Base-by-base conservation (phyloP, 1,140 invertebrate genomes). In the Asbolus verrucosus region DNA sequence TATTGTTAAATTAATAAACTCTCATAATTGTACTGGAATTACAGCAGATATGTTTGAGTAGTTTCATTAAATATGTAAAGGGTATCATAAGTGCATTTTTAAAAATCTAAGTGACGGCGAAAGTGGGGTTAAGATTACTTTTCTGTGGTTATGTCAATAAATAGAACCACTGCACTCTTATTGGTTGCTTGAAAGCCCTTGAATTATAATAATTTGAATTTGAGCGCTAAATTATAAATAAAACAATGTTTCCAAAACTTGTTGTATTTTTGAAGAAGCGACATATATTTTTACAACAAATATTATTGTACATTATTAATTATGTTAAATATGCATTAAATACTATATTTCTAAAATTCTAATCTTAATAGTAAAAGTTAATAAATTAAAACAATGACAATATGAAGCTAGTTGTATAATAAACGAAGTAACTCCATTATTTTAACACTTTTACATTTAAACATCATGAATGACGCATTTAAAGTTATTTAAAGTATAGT, bases 311-410 rank as follows among this genome's bases (percentile, higher is more conserved):
- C 46, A 54, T 24, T 11, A 54, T 54, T 54, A 54, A 13, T 27
- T n/a, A 54, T 13, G 21, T 54, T 54, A 54, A 54, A 54, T 54
- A 54, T 54, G 46, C 19, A 11, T 54, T 54, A 54, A 54, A 24
- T n/a, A 54, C 46, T 54, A 54, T 15, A 54, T 54, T 27, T 54
- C n/a, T 54, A 54, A 24, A 14, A 11, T 13, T n/a, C n/a, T 27
- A 54, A 19, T 13, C 43, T 30, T 54, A 54, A 14, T 3, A 13
- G 3, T 54, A 54, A 27, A 54, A 54, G 46, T 54, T 54, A 54
- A 54, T 54, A 54, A 54, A 54, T 54, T 54, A 54, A 27, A 54
- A 54, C 46, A 54, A 54, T 54, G 46, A 54, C 46, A 54, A 46
- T 54, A 54, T 54, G 46, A 54, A 54, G 46, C 46, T 54, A 54